phyloP scores from a whole-genome alignment of 2,797 vertebrate species.

The Menidia menidia region DNA sequence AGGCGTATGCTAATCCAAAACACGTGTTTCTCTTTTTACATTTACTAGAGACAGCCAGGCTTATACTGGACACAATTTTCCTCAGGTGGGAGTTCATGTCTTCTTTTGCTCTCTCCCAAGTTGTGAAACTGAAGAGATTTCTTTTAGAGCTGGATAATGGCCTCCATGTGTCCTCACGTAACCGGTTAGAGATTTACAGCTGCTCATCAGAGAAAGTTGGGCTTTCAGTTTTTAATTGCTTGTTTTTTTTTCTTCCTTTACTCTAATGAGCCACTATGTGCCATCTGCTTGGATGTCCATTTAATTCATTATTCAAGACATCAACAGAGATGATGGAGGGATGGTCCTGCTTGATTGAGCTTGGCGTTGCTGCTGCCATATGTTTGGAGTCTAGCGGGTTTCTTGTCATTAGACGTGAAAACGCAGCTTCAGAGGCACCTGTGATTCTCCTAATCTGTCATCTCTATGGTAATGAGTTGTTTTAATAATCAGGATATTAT shows the following conservation, averaged over 20 bases:
- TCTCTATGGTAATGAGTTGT: slow-evolving; percentile 16
- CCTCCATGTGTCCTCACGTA: slow-evolving; percentile 15
- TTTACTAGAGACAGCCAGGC: neutral
- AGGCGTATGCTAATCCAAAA: neutral
- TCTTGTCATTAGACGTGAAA: slow-evolving; percentile 31
- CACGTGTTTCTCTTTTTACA: neutral
- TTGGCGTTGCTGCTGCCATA: slow-evolving; percentile 53
- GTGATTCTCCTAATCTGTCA: slow-evolving; percentile 21
- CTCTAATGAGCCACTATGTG: slow-evolving; percentile 45
- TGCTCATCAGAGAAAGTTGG: slow-evolving; percentile 34
- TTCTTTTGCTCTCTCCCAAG: neutral
- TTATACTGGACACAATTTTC: neutral
- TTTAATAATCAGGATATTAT: slow-evolving; percentile 12
- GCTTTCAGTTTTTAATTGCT: slow-evolving; percentile 64
- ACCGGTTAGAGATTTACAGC: slow-evolving; percentile 12
- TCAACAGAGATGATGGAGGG: slow-evolving; percentile 47
- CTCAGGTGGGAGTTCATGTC: neutral
- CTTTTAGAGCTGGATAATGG: neutral
- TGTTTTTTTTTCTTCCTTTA: slow-evolving; percentile 21
- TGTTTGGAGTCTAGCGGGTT: slow-evolving; percentile 55
- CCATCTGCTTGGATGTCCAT: slow-evolving; percentile 69
- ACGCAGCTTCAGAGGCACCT: slow-evolving; percentile 15
- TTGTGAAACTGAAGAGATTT: slow-evolving; percentile 10
- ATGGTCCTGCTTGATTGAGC: slow-evolving; percentile 43
- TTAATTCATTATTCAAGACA: slow-evolving; percentile 70